phyloP scores from a whole-genome alignment of 2,888 invertebrate genomes.

The Heterodera filipjevi region DNA sequence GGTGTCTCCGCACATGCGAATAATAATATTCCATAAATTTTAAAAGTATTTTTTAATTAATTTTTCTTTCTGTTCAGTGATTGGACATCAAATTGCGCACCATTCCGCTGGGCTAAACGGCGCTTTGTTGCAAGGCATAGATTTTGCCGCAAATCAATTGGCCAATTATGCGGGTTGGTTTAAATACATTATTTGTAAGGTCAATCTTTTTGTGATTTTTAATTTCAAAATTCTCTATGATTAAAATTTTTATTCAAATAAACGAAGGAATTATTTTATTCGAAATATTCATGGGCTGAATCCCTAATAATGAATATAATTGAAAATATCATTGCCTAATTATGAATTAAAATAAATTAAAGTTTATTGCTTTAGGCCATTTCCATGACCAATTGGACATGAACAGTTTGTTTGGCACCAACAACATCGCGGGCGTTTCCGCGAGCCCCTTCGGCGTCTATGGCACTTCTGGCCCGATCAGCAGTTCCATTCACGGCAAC shows the following conservation, averaged over 20 bases:
- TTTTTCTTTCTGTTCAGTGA: background rate
- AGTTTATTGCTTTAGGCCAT: background rate
- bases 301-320: too few species aligned
- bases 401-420: background rate
- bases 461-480: background rate
- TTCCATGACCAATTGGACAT: background rate
- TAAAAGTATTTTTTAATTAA: background rate
- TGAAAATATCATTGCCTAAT: too few species aligned
- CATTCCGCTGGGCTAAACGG: background rate
- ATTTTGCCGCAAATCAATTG: slow-evolving; percentile 4
- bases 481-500: background rate
- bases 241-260: too few species aligned
- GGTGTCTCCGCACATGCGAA: background rate
- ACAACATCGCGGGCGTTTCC: background rate
- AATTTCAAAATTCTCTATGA: too few species aligned
- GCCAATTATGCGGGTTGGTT: slow-evolving; percentile 7
- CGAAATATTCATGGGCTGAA: too few species aligned
- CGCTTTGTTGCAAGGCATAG: background rate
- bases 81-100: background rate
- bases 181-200: too few species aligned
- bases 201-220: too few species aligned
- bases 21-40: background rate
- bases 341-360: background rate
- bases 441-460: background rate
- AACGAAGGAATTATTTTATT: too few species aligned